These are phyloP conservation scores for Hyles lineata DNA, from an alignment of 2,888 invertebrate species.

Conservation along the genomic window DNA sequence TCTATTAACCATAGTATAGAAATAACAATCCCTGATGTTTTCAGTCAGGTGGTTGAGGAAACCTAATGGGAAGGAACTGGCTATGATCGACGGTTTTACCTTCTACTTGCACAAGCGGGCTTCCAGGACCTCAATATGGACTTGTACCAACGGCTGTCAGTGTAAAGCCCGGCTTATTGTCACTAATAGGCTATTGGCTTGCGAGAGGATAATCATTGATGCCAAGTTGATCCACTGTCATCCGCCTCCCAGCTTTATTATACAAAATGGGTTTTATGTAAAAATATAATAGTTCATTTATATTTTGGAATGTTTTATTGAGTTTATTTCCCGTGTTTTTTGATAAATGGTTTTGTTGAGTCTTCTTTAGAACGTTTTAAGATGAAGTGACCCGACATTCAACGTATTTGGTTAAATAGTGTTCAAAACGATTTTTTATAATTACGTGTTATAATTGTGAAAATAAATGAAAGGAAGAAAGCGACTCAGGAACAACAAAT, in stretches of 20 bases:
- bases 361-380: background rate
- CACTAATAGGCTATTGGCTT: background rate
- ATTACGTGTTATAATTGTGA: too few relatives aligned
- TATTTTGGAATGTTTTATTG: background rate
- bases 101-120: constrained; percentile 33
- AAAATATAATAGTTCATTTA: constrained; percentile 11
- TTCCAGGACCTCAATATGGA: constrained; percentile 34
- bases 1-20: too few relatives aligned
- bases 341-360: background rate
- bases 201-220: constrained; percentile 4
- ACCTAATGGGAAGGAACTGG: constrained; percentile 44
- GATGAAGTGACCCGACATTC: too few relatives aligned
- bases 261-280: constrained; percentile 24
- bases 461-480: too few relatives aligned
- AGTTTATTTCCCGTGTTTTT: background rate
- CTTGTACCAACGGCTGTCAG: constrained; percentile 40
- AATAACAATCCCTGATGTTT: background rate
- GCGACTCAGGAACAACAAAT: too few relatives aligned
- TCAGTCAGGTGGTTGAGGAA: constrained; percentile 48
- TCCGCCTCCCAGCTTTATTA: constrained; percentile 15
- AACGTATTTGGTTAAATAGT: background rate
- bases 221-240: constrained; percentile 25
- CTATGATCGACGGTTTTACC: constrained; percentile 41
- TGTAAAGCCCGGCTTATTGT: constrained; percentile 40
- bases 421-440: background rate